A percentile compares a stretch with the other conserved stretches of the same genome.
phyloP scores from a whole-genome alignment of 2,113 vertebrate species.

The Dendropsophus ebraccatus region DNA sequence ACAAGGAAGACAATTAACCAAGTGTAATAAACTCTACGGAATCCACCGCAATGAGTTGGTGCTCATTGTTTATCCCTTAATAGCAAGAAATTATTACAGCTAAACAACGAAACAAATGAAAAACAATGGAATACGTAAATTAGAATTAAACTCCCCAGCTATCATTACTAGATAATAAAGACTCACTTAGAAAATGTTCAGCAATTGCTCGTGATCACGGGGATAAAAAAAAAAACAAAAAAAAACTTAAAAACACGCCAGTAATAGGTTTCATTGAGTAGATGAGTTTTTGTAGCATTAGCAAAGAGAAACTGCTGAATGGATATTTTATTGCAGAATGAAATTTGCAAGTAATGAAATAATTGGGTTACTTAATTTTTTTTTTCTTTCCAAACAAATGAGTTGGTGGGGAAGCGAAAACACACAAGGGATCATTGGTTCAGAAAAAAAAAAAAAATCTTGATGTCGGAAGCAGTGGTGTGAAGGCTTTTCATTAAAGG shows the following conservation, averaged over 20 bases:
- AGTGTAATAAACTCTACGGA: conserved; percentile 70
- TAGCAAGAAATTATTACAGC: conserved; percentile 73
- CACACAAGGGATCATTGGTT: conserved; percentile 57
- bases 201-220: conserved; percentile 70
- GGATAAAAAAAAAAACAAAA: too few species aligned
- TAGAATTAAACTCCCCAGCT: conserved; percentile 79
- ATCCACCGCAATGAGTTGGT: conserved; percentile 59
- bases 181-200: conserved; percentile 72
- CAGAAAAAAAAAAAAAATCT: conserved; percentile 46
- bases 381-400: conserved; percentile 64
- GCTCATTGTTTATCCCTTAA: conserved; percentile 70
- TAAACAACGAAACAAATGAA: conserved; percentile 75
- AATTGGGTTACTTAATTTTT: conserved; percentile 62
- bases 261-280: conserved; percentile 75
- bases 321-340: conserved; percentile 69
- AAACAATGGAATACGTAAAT: conserved; percentile 80
- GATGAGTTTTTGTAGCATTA: conserved; percentile 74
- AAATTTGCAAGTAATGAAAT: conserved; percentile 69
- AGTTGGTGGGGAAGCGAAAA: conserved; percentile 63
- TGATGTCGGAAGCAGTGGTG: conserved; percentile 12
- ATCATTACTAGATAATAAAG: conserved; percentile 80
- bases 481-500: conserved; percentile 27
- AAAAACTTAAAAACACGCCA: too few species aligned
- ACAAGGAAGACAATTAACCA: conserved; percentile 68
- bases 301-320: conserved; percentile 73